Conservation (phyloP, 2,797 vertebrate species). For the Pogoniulus pusillus region DNA sequence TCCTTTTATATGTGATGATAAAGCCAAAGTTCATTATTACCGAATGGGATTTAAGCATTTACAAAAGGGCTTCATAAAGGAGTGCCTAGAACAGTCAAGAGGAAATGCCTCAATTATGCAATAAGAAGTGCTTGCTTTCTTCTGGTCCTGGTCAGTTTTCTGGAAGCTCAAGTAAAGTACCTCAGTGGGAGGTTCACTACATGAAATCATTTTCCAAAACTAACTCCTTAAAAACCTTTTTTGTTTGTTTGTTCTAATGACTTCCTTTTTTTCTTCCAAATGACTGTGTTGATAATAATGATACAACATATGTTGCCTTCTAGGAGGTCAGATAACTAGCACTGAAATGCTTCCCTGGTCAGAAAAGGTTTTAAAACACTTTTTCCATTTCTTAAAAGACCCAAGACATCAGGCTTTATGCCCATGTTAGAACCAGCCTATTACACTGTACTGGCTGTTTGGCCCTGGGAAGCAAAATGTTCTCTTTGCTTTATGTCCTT, state of each 20-base stretch:
- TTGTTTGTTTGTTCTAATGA: neutral
- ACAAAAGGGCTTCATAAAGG: neutral
- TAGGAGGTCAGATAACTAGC: neutral
- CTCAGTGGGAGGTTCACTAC: neutral
- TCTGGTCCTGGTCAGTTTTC: neutral
- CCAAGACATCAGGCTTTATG: neutral
- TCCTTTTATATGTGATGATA: neutral
- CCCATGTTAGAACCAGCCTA: neutral
- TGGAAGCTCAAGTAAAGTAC: neutral
- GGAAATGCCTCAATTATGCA: neutral
- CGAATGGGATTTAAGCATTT: neutral
- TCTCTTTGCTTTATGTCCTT: neutral
- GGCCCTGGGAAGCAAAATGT: neutral
- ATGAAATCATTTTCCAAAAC: neutral
- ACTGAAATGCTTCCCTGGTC: neutral
- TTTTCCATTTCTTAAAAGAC: neutral
- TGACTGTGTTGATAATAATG: neutral
- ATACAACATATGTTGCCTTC: neutral
- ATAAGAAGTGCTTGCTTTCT: neutral
- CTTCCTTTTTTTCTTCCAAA: neutral
- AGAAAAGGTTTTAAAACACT: neutral
- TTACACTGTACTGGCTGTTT: rapidly evolving
- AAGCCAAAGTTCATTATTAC: neutral
- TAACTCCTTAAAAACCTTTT: rapidly evolving
- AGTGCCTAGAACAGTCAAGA: neutral